These are phyloP conservation scores for Mylabris phalerata DNA, from an alignment of 1,140 invertebrate genomes.

Conservation along the genomic window DNA sequence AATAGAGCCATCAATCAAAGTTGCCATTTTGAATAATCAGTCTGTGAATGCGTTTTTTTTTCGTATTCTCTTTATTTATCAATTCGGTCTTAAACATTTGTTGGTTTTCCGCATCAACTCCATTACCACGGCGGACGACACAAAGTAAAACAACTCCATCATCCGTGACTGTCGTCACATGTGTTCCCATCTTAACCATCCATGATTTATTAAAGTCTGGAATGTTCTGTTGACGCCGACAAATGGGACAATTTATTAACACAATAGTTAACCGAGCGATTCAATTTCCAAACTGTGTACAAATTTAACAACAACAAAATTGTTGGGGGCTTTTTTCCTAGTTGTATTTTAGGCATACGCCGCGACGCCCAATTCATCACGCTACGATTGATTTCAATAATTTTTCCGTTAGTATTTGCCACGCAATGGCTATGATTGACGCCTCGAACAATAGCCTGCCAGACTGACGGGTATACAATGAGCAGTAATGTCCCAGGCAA, in stretches of 20 bases:
- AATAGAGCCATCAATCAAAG: neutral
- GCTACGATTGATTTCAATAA: constrained; percentile 11
- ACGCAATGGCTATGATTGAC: constrained; percentile 16
- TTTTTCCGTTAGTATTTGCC: constrained; percentile 5
- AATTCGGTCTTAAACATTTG: neutral
- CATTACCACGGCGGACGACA: too few relatives aligned
- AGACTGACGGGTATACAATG: constrained; percentile 17
- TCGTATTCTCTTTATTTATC: neutral
- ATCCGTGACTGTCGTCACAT: too few relatives aligned
- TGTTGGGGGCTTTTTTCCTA: too few relatives aligned
- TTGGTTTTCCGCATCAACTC: too few relatives aligned
- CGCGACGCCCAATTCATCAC: constrained; percentile 7
- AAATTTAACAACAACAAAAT: too few relatives aligned
- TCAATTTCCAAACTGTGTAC: too few relatives aligned
- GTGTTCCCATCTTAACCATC: too few relatives aligned
- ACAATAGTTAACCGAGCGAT: too few relatives aligned
- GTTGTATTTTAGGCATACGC: neutral
- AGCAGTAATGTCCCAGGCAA: constrained; percentile 6
- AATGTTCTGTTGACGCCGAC: too few relatives aligned
- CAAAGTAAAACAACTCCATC: too few relatives aligned
- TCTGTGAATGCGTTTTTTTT: neutral
- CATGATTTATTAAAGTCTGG: too few relatives aligned
- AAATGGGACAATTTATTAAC: too few relatives aligned
- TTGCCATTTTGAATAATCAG: neutral
- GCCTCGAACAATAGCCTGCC: constrained; percentile 15